Evolutionary conservation across 1,140 invertebrate genomes (phyloP).

Genomic region (Achatina immaculata): DNA sequence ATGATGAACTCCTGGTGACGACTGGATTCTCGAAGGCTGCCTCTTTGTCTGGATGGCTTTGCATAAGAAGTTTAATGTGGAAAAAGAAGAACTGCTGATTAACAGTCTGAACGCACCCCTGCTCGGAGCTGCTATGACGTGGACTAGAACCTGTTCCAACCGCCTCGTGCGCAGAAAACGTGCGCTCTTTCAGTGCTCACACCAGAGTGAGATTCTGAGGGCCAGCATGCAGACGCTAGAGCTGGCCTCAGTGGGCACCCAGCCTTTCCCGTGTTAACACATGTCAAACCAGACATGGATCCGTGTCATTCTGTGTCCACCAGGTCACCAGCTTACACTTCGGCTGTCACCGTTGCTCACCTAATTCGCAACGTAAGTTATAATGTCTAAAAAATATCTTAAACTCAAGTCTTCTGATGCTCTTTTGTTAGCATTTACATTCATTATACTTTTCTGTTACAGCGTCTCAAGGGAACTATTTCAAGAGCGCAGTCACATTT

Average conservation of each 20-base stretch:
- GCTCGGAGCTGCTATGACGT: neutral
- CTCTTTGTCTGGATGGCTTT: too few species aligned
- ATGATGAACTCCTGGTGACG: too few species aligned
- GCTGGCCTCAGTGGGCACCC: conserved; percentile 36
- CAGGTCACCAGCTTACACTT: conserved; percentile 38
- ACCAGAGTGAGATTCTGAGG: conserved; percentile 21
- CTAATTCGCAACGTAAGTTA: conserved; percentile 39
- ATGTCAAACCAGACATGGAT: conserved; percentile 34
- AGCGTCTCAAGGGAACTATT: too few species aligned
- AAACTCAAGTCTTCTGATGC: too few species aligned
- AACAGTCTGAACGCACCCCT: neutral
- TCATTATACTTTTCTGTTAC: too few species aligned
- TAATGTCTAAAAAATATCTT: too few species aligned
- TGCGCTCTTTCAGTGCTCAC: neutral
- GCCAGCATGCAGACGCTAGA: conserved; percentile 18
- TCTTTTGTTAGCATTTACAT: too few species aligned
- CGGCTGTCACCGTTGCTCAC: conserved; percentile 35
- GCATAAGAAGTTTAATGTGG: too few species aligned
- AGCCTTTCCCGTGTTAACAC: conserved; percentile 23
- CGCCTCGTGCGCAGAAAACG: neutral
- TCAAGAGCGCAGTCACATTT: too few species aligned
- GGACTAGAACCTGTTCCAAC: neutral
- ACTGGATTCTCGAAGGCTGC: too few species aligned
- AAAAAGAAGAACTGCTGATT: too few species aligned
- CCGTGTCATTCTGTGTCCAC: conserved; percentile 40